Conservation (phyloP, 2,797 vertebrate species). For the Acrossocheilus fasciatus region DNA sequence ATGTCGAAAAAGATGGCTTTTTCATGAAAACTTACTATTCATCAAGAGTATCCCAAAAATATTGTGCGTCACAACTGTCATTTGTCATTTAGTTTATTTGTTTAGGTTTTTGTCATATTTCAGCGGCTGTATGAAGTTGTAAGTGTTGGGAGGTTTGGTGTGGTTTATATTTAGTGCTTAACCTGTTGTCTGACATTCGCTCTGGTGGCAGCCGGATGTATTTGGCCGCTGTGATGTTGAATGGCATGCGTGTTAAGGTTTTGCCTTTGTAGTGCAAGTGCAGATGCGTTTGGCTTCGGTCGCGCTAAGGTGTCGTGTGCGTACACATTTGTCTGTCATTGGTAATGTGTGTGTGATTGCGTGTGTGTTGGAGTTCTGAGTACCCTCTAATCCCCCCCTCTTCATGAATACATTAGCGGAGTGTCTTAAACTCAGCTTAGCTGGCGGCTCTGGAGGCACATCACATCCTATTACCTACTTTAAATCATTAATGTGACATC, state of each 20-base stretch:
- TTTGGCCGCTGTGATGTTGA: slow-evolving; percentile 34
- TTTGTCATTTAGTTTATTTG: background rate
- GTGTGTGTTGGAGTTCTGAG: slow-evolving; percentile 52
- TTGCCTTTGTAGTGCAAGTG: slow-evolving; percentile 36
- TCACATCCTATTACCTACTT: slow-evolving; percentile 87
- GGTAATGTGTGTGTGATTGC: slow-evolving; percentile 44
- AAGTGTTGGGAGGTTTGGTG: background rate
- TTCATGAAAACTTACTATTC: background rate
- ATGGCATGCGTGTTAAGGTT: slow-evolving; percentile 31
- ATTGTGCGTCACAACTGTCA: background rate
- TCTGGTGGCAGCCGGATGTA: slow-evolving; percentile 9
- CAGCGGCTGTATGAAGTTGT: background rate
- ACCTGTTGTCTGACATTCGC: slow-evolving; percentile 28
- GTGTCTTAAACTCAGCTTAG: slow-evolving; percentile 82
- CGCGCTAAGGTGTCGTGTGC: slow-evolving; percentile 8
- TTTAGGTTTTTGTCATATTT: slow-evolving; percentile 15
- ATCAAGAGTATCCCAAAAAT: background rate
- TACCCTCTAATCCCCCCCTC: slow-evolving; percentile 79
- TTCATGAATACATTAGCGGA: slow-evolving; percentile 85
- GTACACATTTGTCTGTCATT: slow-evolving; percentile 33
- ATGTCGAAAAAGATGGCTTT: background rate
- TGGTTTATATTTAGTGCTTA: slow-evolving; percentile 27
- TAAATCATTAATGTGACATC: slow-evolving; percentile 88
- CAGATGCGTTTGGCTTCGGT: slow-evolving; percentile 20
- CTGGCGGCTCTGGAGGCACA: slow-evolving; percentile 82